Conservation (phyloP, 2,797 vertebrate species). For the Heteromormyrus szaboi region DNA sequence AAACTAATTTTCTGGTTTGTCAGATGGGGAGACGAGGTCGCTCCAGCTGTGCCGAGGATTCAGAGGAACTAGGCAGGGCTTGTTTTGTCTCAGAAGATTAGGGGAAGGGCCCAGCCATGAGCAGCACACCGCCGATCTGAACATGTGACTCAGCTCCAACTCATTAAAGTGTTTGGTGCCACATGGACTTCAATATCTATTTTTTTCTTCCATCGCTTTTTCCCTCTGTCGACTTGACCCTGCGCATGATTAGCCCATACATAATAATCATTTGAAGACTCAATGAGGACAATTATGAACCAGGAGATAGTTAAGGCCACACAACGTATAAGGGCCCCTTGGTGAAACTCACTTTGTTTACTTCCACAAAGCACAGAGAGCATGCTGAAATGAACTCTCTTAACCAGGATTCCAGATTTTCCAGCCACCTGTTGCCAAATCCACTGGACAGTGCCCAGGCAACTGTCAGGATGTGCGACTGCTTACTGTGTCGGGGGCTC, state of each 20-base stretch:
- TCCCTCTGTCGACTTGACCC: slow-evolving; percentile 21
- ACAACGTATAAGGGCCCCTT: background rate
- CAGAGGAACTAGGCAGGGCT: slow-evolving; percentile 35
- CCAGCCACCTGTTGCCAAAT: background rate
- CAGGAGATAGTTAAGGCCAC: background rate
- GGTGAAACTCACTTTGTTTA: background rate
- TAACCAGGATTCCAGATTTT: background rate
- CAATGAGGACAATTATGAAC: slow-evolving; percentile 24
- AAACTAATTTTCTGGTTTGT: slow-evolving; percentile 21
- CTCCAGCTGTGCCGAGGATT: background rate
- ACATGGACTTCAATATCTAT: background rate
- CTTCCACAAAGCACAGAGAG: background rate
- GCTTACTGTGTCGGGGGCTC: background rate
- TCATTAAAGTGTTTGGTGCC: slow-evolving; percentile 27
- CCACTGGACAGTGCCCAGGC: background rate
- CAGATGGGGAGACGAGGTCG: slow-evolving; percentile 5
- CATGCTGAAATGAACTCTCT: background rate
- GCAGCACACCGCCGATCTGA: slow-evolving; percentile 8
- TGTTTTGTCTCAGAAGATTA: slow-evolving; percentile 41
- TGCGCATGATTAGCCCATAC: slow-evolving; percentile 25
- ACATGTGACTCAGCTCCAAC: background rate
- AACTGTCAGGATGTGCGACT: background rate
- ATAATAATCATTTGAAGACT: slow-evolving; percentile 10
- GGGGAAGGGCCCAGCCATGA: background rate
- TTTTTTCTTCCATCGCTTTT: too few relatives aligned